Conservation (phyloP, 2,113 vertebrate species). For the Sterna hirundo region DNA sequence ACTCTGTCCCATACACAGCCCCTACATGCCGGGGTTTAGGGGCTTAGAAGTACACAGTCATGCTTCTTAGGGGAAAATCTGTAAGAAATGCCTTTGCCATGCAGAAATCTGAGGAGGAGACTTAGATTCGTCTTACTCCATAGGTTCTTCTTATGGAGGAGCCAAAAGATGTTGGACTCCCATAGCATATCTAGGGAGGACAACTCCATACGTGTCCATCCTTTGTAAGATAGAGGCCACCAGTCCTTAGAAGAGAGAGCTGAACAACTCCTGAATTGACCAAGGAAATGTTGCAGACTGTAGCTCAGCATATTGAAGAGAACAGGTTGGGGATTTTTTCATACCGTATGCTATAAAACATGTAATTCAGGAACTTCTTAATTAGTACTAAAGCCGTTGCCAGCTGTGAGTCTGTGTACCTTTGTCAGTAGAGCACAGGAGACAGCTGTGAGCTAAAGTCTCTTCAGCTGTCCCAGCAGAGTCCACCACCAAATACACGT, state of each 20-base stretch:
- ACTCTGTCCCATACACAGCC: background rate
- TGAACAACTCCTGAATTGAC: background rate
- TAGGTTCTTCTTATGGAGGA: background rate
- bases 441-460: background rate
- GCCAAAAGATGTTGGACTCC: background rate
- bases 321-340: background rate
- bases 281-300: background rate
- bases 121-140: background rate
- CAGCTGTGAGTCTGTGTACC: background rate
- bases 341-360: background rate
- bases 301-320: background rate
- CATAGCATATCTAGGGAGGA: background rate
- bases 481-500: background rate
- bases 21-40: background rate
- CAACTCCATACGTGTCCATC: background rate
- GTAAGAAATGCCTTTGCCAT: background rate
- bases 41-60: background rate
- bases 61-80: background rate
- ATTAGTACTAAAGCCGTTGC: background rate
- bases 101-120: background rate
- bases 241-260: background rate
- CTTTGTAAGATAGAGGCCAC: fast-evolving
- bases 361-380: background rate
- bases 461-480: background rate
- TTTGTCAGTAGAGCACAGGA: background rate